Conservation (phyloP, 2,888 invertebrate species). For the Drosophila conformis region DNA sequence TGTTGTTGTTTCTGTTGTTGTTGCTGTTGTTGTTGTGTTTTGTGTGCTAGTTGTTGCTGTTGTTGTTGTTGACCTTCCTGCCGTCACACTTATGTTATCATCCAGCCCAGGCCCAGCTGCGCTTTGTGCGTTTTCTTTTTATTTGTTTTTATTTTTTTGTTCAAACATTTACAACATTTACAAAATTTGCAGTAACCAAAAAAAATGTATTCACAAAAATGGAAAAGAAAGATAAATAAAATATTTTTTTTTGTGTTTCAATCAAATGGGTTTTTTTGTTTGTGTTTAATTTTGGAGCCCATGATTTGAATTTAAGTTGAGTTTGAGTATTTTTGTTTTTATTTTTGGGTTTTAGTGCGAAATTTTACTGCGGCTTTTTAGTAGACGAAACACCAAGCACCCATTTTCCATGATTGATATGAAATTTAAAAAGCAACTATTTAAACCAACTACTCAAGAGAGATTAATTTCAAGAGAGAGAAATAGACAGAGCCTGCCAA, state of each 20-base stretch:
- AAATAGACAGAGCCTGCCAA: slow-evolving; percentile 12
- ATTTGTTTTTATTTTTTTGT: slow-evolving; percentile 45
- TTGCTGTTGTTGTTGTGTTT: slow-evolving; percentile 74
- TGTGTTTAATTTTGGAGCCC: slow-evolving; percentile 57
- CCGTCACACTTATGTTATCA: slow-evolving; percentile 86
- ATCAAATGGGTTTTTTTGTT: slow-evolving; percentile 47
- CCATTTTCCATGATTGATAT: slow-evolving; percentile 59
- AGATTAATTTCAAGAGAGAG: slow-evolving; percentile 46
- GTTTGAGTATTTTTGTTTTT: slow-evolving; percentile 13
- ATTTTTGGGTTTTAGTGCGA: slow-evolving; percentile 69
- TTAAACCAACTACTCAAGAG: slow-evolving; percentile 59
- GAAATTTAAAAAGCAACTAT: slow-evolving; percentile 50
- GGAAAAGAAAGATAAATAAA: slow-evolving; percentile 70
- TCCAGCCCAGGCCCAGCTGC: slow-evolving; percentile 83
- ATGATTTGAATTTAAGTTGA: slow-evolving; percentile 48
- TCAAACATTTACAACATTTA: slow-evolving; percentile 73
- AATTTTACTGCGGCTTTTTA: slow-evolving; percentile 72
- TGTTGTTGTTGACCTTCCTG: slow-evolving; percentile 87
- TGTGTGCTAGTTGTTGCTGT: slow-evolving; percentile 59
- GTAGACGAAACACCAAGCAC: slow-evolving; percentile 76
- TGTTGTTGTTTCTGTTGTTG: slow-evolving; percentile 46
- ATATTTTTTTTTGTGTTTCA: slow-evolving; percentile 41
- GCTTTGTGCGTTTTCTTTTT: slow-evolving; percentile 71
- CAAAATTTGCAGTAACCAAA: slow-evolving; percentile 57
- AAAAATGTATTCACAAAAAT: slow-evolving; percentile 63